phyloP scores from a whole-genome alignment of 92 coral and sea anemone species.

The Epizoanthus rinbou region DNA sequence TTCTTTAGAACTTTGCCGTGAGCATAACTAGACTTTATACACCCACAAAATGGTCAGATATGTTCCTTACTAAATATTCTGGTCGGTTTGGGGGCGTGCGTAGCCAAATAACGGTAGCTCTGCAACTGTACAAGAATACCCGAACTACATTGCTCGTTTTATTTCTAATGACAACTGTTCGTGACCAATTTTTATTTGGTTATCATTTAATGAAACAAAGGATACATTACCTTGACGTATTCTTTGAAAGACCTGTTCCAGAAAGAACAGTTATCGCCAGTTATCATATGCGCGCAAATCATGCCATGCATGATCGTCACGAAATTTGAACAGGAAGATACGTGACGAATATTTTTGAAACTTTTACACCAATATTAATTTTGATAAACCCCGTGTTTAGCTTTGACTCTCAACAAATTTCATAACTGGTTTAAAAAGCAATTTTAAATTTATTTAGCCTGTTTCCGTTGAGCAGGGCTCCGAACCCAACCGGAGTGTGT shows the following conservation, averaged over 20 bases:
- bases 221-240: conserved; percentile 8
- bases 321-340: background rate
- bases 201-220: conserved; percentile 1
- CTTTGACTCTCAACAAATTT: no score
- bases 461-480: background rate
- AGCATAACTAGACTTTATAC: no score
- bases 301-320: background rate
- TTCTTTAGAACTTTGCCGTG: no score
- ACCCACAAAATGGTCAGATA: no score
- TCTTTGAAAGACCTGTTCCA: conserved; percentile 29
- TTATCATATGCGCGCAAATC: conserved; percentile 21
- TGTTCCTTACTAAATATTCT: no score
- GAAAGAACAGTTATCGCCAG: background rate
- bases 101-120: background rate
- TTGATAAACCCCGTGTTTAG: no score
- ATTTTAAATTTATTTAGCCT: background rate
- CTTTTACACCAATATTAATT: background rate
- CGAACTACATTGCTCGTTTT: background rate
- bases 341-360: conserved; percentile 30
- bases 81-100: no score
- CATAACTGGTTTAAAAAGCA: background rate
- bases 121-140: background rate
- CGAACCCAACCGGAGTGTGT: background rate
- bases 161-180: background rate
- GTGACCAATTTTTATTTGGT: conserved; percentile 21